A percentile compares a stretch with the other conserved stretches of the same genome.
phyloP scores from a whole-genome alignment of 2,113 vertebrate species.

The Naja naja region DNA sequence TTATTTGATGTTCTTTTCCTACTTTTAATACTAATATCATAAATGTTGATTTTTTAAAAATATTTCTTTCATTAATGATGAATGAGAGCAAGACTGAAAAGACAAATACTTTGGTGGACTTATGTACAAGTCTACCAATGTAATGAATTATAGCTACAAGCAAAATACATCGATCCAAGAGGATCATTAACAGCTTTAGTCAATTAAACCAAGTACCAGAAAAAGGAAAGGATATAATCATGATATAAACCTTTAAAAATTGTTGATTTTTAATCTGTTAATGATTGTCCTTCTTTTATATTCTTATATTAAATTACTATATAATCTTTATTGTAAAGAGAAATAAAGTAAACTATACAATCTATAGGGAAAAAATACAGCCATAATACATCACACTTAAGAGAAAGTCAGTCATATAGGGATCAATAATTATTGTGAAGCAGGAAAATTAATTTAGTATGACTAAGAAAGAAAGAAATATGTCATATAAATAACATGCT shows the following conservation, averaged over 20 bases:
- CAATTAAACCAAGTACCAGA: constrained; percentile 73
- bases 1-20: constrained; percentile 55
- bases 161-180: constrained; percentile 75
- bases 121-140: constrained; percentile 71
- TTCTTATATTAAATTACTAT: constrained; percentile 52
- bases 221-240: constrained; percentile 66
- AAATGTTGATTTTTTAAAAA: constrained; percentile 71
- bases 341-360: constrained; percentile 59
- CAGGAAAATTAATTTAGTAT: constrained; percentile 71
- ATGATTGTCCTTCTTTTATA: constrained; percentile 37
- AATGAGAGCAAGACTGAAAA: constrained; percentile 72
- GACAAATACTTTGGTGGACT: constrained; percentile 72
- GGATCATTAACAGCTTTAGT: constrained; percentile 77
- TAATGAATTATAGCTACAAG: constrained; percentile 76
- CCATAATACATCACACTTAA: constrained; percentile 64
- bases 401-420: constrained; percentile 66
- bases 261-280: constrained; percentile 49
- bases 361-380: constrained; percentile 34
- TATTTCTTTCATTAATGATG: constrained; percentile 73
- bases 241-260: constrained; percentile 66
- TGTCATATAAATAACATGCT: constrained; percentile 75
- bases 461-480: constrained; percentile 74
- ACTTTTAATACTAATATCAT: constrained; percentile 56
- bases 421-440: constrained; percentile 72
- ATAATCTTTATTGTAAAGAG: constrained; percentile 41